phyloP scores from a whole-genome alignment of 2,113 vertebrate species.

The Xenopus borealis region DNA sequence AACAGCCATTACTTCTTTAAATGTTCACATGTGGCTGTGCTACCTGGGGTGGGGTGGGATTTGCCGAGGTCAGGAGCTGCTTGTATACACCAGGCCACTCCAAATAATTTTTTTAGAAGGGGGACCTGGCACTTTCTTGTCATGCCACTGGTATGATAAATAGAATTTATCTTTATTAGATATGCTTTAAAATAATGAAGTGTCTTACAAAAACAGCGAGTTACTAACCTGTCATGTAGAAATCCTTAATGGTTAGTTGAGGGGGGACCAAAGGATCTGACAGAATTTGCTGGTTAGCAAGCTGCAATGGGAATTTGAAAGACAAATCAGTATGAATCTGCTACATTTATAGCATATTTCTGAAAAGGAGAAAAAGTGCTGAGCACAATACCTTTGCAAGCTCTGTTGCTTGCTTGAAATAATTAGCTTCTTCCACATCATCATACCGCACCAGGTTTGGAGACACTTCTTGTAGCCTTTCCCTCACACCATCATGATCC shows the following conservation, averaged over 20 bases:
- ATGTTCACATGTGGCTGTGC: too few relatives aligned
- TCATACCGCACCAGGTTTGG: slow-evolving; percentile 91
- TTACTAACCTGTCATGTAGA: slow-evolving; percentile 93
- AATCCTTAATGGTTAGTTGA: slow-evolving; percentile 91
- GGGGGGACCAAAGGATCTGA: slow-evolving; percentile 86
- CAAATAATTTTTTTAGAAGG: too few relatives aligned
- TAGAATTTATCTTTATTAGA: too few relatives aligned
- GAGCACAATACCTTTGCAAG: slow-evolving; percentile 76
- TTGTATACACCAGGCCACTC: too few relatives aligned
- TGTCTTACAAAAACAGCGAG: too few relatives aligned
- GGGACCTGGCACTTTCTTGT: too few relatives aligned
- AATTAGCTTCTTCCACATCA: slow-evolving; percentile 91
- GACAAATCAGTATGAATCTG: slow-evolving; percentile 9
- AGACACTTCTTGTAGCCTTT: slow-evolving; percentile 84
- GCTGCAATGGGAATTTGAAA: slow-evolving; percentile 58
- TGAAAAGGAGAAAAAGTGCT: not conserved
- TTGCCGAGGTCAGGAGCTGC: too few relatives aligned
- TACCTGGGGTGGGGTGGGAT: too few relatives aligned
- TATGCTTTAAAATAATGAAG: too few relatives aligned
- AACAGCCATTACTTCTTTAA: too few relatives aligned
- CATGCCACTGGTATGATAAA: too few relatives aligned
- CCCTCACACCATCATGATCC: slow-evolving; percentile 77
- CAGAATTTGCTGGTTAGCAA: slow-evolving; percentile 81
- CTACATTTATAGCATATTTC: not conserved
- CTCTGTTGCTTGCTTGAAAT: slow-evolving; percentile 89